Percentiles rank a stretch among this genome's conserved stretches.
phyloP scores from a whole-genome alignment of 2,113 vertebrate genomes.

The Nothoprocta perdicaria region DNA sequence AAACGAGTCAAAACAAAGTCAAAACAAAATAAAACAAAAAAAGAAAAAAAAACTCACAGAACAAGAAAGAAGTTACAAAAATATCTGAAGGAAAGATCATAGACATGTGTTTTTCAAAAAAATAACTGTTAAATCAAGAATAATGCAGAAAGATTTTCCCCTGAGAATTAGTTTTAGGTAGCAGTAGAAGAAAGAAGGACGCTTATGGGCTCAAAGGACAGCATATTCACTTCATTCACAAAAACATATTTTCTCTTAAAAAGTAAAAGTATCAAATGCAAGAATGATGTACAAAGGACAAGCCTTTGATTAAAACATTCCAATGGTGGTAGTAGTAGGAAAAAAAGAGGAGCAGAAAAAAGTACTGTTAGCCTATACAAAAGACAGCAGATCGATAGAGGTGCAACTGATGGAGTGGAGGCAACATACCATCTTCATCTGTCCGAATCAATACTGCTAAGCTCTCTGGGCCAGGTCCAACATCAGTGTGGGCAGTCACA shows the following conservation, averaged over 20 bases:
- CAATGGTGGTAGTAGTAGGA: neutral
- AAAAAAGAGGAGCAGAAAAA: slow-evolving; percentile 70
- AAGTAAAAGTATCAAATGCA: neutral
- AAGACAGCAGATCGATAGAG: slow-evolving; percentile 76
- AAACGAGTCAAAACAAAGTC: neutral
- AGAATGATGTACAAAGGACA: slow-evolving; percentile 48
- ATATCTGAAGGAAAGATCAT: slow-evolving; percentile 47
- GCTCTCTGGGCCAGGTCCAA: slow-evolving; percentile 96
- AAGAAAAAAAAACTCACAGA: slow-evolving; percentile 14
- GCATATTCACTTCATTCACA: slow-evolving; percentile 35
- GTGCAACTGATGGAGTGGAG: slow-evolving; percentile 81
- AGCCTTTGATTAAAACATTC: slow-evolving; percentile 65
- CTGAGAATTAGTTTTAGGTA: neutral
- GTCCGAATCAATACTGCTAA: slow-evolving; percentile 93
- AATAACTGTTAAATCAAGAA: slow-evolving; percentile 39
- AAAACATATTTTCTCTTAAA: slow-evolving; percentile 42
- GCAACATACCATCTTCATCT: slow-evolving; percentile 99
- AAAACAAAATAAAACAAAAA: neutral
- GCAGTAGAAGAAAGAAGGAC: slow-evolving; percentile 26
- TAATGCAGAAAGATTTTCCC: slow-evolving; percentile 31
- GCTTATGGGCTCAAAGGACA: slow-evolving; percentile 10
- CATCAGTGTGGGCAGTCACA: slow-evolving; percentile 93
- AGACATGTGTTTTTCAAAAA: slow-evolving; percentile 50
- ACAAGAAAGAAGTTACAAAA: slow-evolving; percentile 43
- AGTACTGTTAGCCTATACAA: slow-evolving; percentile 72